Conservation (phyloP, 2,113 vertebrate genomes). For the Leptosomus discolor region DNA sequence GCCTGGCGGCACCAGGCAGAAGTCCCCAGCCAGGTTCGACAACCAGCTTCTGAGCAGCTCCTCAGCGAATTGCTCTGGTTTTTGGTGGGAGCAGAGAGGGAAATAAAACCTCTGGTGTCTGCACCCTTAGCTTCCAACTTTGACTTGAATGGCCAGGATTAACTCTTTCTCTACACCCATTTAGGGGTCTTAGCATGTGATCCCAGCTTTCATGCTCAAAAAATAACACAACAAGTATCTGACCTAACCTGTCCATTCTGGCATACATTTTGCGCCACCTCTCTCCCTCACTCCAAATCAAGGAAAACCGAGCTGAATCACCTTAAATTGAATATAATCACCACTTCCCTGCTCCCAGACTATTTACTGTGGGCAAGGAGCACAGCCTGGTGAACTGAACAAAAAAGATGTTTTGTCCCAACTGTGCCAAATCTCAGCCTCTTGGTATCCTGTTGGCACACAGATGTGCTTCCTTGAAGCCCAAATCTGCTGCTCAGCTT, state of each 20-base stretch:
- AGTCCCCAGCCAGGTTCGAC: neutral
- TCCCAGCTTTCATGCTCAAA: neutral
- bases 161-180: neutral
- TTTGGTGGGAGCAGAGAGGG: neutral
- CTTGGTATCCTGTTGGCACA: neutral
- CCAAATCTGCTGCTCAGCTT: neutral
- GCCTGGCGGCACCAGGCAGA: neutral
- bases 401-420: neutral
- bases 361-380: neutral
- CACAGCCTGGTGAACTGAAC: neutral
- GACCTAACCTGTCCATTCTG: neutral
- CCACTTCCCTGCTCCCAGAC: neutral
- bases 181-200: neutral
- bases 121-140: neutral
- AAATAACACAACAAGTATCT: neutral
- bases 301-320: neutral
- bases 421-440: neutral
- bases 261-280: neutral
- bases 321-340: neutral
- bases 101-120: neutral
- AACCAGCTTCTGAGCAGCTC: neutral
- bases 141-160: rapidly evolving
- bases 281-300: neutral
- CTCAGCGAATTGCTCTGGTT: neutral
- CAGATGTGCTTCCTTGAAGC: neutral